Base-by-base conservation (phyloP, 2,797 vertebrate genomes). In the Gymnocypris eckloni region DNA sequence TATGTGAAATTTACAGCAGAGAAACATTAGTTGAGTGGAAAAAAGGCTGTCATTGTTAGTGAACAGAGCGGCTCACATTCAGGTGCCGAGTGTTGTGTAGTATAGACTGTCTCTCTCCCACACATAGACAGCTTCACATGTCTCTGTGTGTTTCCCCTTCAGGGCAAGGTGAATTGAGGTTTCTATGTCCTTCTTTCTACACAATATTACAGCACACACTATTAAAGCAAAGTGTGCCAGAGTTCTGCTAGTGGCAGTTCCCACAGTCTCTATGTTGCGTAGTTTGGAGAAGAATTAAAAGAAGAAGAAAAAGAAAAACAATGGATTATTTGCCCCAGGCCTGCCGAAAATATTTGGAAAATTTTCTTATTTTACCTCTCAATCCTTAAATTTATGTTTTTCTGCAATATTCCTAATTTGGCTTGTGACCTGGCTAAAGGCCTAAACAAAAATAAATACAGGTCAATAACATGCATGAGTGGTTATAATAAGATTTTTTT, bases 181-280 rank as follows among this genome's bases (percentile, higher is more conserved):
- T 89, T 88, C 88, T 54, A 54, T 89, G 85, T 89, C 88, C 85
- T 91, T 59, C 70, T 91, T 88, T 91, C 81, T 72, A 88, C 87
- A 86, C 79, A 64, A 69, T 86, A 88, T 90, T 86, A 88, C 86
- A 82, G 78, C 77, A 88, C 72, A 87, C 75, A 82, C 88, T 85
- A 90, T 91, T 89, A 90, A 90, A 84, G 83, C 69, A 89, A 91
- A 90, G 79, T 89, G 86, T 89, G 89, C 81, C 90, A 86, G 71
- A 86, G 85, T 89, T 87, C 84, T 80, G 86, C 90, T 87, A 50
- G 67, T 81, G 87, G 88, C 86, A 18, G 75, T 88, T 88, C 81
- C 85, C 87, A 88, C 72, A 66, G 59, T 86, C 87, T 87, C 39
- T 87, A 69, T 87, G 80, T 88, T 82, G 88, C 84, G 82, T 87